These are phyloP conservation scores for Sakesphorus luctuosus DNA, from an alignment of 2,113 vertebrate species.

Conservation along the genomic window DNA sequence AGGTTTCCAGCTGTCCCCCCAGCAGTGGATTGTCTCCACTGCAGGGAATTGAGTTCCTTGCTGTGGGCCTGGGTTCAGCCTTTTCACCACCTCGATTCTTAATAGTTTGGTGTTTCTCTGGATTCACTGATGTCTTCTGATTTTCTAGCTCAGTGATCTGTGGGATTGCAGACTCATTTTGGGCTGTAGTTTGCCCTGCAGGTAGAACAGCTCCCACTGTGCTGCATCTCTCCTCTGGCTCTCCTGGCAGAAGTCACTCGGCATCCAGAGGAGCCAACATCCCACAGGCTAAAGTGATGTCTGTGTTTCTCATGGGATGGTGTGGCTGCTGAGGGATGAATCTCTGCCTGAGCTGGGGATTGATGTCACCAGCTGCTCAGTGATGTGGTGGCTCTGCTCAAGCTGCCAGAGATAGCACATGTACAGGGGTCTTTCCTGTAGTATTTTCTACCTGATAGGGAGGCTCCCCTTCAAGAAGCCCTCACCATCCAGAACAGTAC, in stretches of 20 bases:
- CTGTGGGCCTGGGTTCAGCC: not conserved
- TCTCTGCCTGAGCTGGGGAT: not conserved
- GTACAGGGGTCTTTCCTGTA: not conserved
- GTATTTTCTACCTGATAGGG: not conserved
- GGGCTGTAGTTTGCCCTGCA: not conserved
- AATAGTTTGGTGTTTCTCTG: not conserved
- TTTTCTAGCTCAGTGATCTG: not conserved
- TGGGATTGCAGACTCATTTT: not conserved
- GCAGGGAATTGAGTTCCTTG: not conserved
- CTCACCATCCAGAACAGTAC: not conserved
- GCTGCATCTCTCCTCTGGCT: not conserved
- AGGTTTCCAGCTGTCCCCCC: not conserved
- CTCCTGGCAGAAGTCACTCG: conserved; percentile 35
- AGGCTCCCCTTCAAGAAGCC: not conserved
- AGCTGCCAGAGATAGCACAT: not conserved
- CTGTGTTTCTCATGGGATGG: not conserved
- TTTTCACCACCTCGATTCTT: not conserved
- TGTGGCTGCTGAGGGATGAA: not conserved
- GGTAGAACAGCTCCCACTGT: not conserved
- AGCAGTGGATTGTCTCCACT: not conserved
- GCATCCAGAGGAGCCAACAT: not conserved
- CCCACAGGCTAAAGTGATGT: accelerated
- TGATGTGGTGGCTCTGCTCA: not conserved
- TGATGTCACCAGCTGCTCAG: not conserved
- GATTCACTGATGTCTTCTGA: not conserved